Percentiles rank a stretch among this genome's conserved stretches.
Evolutionary conservation across 2,888 invertebrate genomes (phyloP).

Genomic region (Ferrisia virgata): DNA sequence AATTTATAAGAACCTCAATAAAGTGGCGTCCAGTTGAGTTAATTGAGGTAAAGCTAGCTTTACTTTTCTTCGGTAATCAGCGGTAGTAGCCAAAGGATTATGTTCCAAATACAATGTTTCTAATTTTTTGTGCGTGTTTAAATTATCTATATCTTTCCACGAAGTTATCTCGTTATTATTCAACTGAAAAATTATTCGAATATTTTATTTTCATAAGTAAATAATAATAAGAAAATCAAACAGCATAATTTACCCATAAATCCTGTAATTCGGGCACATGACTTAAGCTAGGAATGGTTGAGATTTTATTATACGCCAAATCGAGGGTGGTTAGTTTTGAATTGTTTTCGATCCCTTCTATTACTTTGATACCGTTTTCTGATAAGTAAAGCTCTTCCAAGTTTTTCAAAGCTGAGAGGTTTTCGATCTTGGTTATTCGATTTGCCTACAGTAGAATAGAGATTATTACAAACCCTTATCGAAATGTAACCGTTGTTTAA

Average conservation of each 20-base stretch:
- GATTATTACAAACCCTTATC: not conserved
- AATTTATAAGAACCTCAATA: not conserved
- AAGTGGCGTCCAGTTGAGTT: constrained; percentile 90
- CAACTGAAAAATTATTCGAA: constrained; percentile 61
- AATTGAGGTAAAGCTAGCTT: constrained; percentile 82
- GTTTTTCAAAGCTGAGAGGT: constrained; percentile 68
- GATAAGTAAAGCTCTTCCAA: constrained; percentile 88
- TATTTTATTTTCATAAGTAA: not conserved
- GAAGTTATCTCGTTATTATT: constrained; percentile 85
- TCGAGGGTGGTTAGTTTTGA: constrained; percentile 78
- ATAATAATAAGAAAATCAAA: not conserved
- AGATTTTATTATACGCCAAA: constrained; percentile 82
- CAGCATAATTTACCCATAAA: constrained; percentile 82
- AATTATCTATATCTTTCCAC: constrained; percentile 77
- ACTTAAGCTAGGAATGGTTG: constrained; percentile 71
- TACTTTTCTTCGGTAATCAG: constrained; percentile 86
- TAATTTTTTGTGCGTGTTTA: constrained; percentile 66
- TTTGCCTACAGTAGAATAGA: constrained; percentile 64
- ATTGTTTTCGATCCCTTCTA: constrained; percentile 74
- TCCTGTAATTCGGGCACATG: constrained; percentile 81
- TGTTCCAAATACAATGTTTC: constrained; percentile 88
- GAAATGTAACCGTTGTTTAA: not conserved
- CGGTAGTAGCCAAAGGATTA: constrained; percentile 81
- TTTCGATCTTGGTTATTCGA: constrained; percentile 81
- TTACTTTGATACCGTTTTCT: constrained; percentile 80